These are phyloP conservation scores for Pica pica DNA, from an alignment of 2,113 vertebrate species.

Conservation along the genomic window DNA sequence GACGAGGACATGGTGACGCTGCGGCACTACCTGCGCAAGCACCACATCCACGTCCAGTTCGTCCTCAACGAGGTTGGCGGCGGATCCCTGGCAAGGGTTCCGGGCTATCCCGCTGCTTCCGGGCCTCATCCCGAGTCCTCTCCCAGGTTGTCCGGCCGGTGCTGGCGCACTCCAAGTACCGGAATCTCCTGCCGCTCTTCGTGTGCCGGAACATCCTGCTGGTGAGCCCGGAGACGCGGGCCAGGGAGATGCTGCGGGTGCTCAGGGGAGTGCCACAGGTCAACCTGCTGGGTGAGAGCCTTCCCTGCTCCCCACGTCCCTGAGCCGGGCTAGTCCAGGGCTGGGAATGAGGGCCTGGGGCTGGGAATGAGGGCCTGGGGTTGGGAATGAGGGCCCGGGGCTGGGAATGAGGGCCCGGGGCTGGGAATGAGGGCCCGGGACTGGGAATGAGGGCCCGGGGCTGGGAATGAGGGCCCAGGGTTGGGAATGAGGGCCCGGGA, in stretches of 20 bases:
- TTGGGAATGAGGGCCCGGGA: too few species aligned
- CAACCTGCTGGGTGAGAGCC: conserved; percentile 80
- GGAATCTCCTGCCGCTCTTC: conserved; percentile 83
- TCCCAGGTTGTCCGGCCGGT: conserved; percentile 77
- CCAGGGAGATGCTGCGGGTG: conserved; percentile 81
- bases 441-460: too few species aligned
- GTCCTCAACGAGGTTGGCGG: conserved; percentile 82
- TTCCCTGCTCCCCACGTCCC: accelerated
- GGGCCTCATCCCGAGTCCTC: neutral
- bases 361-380: neutral
- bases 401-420: too few species aligned
- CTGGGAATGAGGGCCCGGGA: too few species aligned
- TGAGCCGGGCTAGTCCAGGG: accelerated
- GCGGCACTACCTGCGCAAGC: conserved; percentile 74
- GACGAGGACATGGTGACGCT: conserved; percentile 76
- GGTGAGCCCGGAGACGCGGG: conserved; percentile 83
- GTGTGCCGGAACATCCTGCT: conserved; percentile 80
- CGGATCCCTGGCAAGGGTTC: accelerated
- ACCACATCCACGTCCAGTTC: conserved; percentile 78
- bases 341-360: neutral
- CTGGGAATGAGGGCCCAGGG: too few species aligned
- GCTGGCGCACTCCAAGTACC: conserved; percentile 73
- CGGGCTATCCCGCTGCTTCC: accelerated
- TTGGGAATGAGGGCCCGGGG: too few species aligned
- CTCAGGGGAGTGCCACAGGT: conserved; percentile 78